Evolutionary conservation across 1,140 invertebrate species (phyloP), one percentile per base, ranked within the genome.

Genomic region (Drosophila lowei): DNA sequence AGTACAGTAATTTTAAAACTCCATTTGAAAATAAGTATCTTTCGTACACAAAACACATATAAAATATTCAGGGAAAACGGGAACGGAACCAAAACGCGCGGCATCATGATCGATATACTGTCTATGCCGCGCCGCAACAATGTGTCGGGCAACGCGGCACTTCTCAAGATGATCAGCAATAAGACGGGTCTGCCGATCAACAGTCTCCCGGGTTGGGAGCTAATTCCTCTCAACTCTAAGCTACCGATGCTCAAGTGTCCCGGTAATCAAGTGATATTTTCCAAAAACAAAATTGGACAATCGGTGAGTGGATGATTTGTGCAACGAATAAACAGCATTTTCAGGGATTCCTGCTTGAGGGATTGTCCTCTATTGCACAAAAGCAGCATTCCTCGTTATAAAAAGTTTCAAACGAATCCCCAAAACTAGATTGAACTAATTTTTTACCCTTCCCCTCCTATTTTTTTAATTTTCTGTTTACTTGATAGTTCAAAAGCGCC

Each of bases 171-270:
- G 28, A 50, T 66, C 9, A 72, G 73, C 46, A 71, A 41, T 41
- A 77, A 77, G 48, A 72, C 85, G 11, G 90, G 90, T 2, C 59
- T 91, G 21, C 90, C 90, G 0, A 85, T 91, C 2, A 91, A 91
- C 46, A 90, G 89, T 68, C 63, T 91, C 18, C 90, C 90, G 0
- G 90, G 90, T 2, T 91, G 90, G 90, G 90, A 91, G 25, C 53
- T 76, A 3, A 90, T 91, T 43, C 90, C 90, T 6, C 65, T 91
- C 0, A 83, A 89, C 57, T 77, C 71, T 60, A 91, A 91, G 44
- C 66, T 91, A 21, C 89, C 90, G 15, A 90, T 91, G 90, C 74
- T 90, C 2, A 90, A 90, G 47, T 91, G 83, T 64, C 90, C 90
- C 0, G 85, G 70, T 0, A 89, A 90, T 62, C 79, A 91, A 46